phyloP scores from a whole-genome alignment of 2,888 invertebrate genomes.

The Andrena haemorrhoa region DNA sequence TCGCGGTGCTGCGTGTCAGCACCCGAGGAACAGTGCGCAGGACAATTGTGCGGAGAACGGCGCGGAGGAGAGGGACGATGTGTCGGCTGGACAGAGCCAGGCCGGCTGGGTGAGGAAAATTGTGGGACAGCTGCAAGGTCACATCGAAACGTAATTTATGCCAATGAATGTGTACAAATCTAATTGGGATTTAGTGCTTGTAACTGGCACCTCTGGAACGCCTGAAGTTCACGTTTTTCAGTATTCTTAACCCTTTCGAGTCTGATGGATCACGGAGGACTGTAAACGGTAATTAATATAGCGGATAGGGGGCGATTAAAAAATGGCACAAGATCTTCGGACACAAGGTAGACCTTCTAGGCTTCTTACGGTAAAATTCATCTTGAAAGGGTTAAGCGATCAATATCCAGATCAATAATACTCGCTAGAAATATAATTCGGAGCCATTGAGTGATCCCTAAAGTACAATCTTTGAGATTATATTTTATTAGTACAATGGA shows the following conservation, averaged over 20 bases:
- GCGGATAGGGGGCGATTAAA: neutral
- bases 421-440: neutral
- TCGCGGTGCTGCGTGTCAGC: slow-evolving; percentile 21
- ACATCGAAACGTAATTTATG: slow-evolving; percentile 78
- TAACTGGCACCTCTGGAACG: neutral
- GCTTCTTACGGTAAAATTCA: neutral
- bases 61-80: slow-evolving; percentile 76
- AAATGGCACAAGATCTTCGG: neutral
- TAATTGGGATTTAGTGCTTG: neutral
- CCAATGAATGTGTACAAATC: slow-evolving; percentile 64
- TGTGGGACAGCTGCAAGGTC: slow-evolving; percentile 82
- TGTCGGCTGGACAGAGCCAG: slow-evolving; percentile 83
- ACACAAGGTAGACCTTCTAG: neutral
- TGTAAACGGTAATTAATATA: neutral
- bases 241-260: slow-evolving; percentile 24
- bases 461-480: slow-evolving; percentile 54
- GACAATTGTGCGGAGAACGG: slow-evolving; percentile 13
- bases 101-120: slow-evolving; percentile 83
- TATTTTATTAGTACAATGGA: slow-evolving; percentile 38
- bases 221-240: slow-evolving; percentile 36
- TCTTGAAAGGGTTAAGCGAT: slow-evolving; percentile 21
- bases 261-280: neutral
- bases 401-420: slow-evolving; percentile 32
- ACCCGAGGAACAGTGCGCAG: slow-evolving; percentile 9
- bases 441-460: slow-evolving; percentile 11